Conservation (phyloP, 2,113 vertebrate species). For the Rhinopomastus cyanomelas region DNA sequence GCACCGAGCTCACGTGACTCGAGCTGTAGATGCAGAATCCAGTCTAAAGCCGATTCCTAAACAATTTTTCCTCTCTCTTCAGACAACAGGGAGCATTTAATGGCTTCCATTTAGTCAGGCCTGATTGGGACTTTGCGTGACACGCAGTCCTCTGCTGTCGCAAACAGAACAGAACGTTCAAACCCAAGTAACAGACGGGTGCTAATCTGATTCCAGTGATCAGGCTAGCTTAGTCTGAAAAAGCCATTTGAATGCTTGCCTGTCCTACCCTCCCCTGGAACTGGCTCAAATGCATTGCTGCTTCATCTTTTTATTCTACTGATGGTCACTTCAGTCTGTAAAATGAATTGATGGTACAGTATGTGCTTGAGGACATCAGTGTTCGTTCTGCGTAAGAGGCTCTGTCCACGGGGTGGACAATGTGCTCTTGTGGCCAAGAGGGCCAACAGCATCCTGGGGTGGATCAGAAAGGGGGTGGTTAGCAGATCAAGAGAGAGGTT, state of each 20-base stretch:
- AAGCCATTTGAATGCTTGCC: conserved; percentile 28
- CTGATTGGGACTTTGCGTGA: conserved; percentile 61
- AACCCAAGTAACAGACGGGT: conserved; percentile 47
- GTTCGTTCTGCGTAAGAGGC: background rate
- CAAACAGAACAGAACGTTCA: conserved; percentile 70
- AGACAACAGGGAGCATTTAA: conserved; percentile 32
- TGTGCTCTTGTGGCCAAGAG: too few species aligned
- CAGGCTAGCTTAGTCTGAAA: conserved; percentile 48
- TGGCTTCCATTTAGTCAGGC: conserved; percentile 28
- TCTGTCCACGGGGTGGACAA: background rate
- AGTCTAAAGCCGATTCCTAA: conserved; percentile 42
- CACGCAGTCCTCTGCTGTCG: conserved; percentile 28
- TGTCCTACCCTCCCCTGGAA: conserved; percentile 38
- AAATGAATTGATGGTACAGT: background rate
- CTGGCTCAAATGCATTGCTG: conserved; percentile 16
- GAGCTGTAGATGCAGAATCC: conserved; percentile 25
- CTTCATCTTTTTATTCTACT: background rate
- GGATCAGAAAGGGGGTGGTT: too few species aligned
- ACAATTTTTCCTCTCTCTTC: conserved; percentile 32
- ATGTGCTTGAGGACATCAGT: background rate
- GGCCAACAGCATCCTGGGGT: too few species aligned
- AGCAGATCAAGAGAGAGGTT: too few species aligned
- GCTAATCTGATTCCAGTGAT: conserved; percentile 64
- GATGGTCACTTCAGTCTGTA: background rate
- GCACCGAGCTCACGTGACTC: conserved; percentile 19